Evolutionary conservation across 2,113 vertebrate species (phyloP).

Genomic region (Ochotona curzoniae): DNA sequence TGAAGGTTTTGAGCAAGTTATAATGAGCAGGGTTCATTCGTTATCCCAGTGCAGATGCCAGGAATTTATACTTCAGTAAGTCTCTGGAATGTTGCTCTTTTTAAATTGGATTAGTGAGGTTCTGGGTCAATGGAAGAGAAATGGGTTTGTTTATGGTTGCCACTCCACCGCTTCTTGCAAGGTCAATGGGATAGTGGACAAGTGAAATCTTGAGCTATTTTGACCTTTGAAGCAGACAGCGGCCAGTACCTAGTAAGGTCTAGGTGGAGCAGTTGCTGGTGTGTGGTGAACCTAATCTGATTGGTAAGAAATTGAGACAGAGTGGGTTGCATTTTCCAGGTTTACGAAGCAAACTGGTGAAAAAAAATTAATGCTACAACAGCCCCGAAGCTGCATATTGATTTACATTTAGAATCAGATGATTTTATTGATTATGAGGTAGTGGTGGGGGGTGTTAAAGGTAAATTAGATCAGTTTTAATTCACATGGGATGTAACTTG

Average conservation of each 20-base stretch:
- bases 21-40: neutral
- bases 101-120: neutral
- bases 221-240: neutral
- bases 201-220: neutral
- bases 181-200: neutral
- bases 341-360: neutral
- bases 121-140: neutral
- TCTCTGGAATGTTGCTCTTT: neutral
- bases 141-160: neutral
- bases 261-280: neutral
- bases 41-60: neutral
- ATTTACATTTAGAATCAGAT: neutral
- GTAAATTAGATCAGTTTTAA: neutral
- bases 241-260: neutral
- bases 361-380: slow-evolving; percentile 8
- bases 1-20: neutral
- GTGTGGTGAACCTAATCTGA: neutral
- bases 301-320: neutral
- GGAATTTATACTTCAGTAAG: neutral
- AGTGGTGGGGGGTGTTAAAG: neutral
- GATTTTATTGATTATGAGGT: neutral
- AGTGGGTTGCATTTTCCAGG: neutral
- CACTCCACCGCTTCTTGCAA: rapidly evolving
- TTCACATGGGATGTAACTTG: neutral
- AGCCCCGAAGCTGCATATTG: neutral